Evolutionary conservation across 2,113 vertebrate species (phyloP), one percentile per base, ranked within the genome.

Genomic region (Dendropsophus ebraccatus): DNA sequence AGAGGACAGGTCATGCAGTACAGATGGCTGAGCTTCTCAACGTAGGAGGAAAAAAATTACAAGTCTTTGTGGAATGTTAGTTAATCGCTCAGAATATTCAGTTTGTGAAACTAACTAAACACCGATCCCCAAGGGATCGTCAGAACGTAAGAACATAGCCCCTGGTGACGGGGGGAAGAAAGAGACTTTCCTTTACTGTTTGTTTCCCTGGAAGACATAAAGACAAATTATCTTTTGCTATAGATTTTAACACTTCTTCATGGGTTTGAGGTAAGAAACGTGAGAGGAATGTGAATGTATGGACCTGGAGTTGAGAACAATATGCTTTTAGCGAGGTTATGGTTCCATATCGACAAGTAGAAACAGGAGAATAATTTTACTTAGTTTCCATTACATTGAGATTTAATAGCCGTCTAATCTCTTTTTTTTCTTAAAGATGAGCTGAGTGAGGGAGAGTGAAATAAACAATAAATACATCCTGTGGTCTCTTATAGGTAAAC

Each of bases 1-100:
- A 32, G 52, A 37, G 70, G 11, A 75, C 14, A 60, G 52, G 69
- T 83, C 69, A 83, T 47, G 35, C 25, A 74, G 23, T 23, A 45
- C 82, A 83, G 82, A 83, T 83, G 82, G 47, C 49, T 14, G 52
- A 54, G 17, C 32, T 28, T 25, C 72, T 8, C 4, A 16, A 74
- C 41, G 82, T 83, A 70, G 67, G 52, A 83, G 82, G 62, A 13
- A 74, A 60, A 75, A 13, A 11, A 28, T 37, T 17, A 72, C 12
- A n/a, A n/a, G 14, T 83, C 14, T 70, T 23, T 1, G 50, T 14
- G 47, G 28, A 70, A 70, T 37, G 56, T 37, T 37, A 80, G 78
- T 78, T 8, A 54, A 65, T 65, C 32, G 9, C 23, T 65, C 21
- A 37, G 21, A 52, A 32, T 35, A 41, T 58, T 1, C 62, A 12